Base-by-base conservation (phyloP, 1,140 invertebrate species). In the Dinothrombium tinctorium region DNA sequence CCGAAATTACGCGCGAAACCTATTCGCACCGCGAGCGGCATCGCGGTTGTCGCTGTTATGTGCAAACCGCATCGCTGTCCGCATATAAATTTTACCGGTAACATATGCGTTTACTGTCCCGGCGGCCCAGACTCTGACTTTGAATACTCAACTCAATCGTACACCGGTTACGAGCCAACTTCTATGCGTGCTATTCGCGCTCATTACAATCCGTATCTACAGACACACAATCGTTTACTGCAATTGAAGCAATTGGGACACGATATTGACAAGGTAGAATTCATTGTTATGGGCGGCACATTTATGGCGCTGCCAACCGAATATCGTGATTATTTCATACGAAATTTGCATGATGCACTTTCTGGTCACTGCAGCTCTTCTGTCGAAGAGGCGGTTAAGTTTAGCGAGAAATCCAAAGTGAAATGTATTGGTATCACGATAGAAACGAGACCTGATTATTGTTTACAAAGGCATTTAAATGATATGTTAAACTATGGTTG, bases 391-490 rank as follows among this genome's bases (percentile, higher is more conserved):
- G 87, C 92, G 32, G 86, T 99, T 0, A 79, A 74, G 58, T 72
- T 59, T 54, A 59, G 55, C 37, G 45, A 56, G 47, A 37, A 41
- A 32, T 49, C 45, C 31, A 42, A 73, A 49, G 83, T 79, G 2
- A 98, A 98, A 61, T 99, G 94, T 57, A 96, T 99, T 58, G 94
- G 92, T 19, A 98, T 99, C 39, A 99, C 94, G 20, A 99, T 99
- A 54, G 94, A 99, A 68, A 99, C 94, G 0, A 63, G 94, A 31
- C 94, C 94, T 2, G 94, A 99, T 64, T 99, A 98, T 59, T 98
- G 92, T 61, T 63, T 96, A 8, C 87, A 89, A 52, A 74, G 82
- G 49, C 94, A 99, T 65, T 66, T 98, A 35, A 81, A 80, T 48
- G 89, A 95, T 57, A 95, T 95, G 87, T 62, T 98, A 6, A 71